Base-by-base conservation (phyloP, 2,888 invertebrate species). In the Catocala fraxini region DNA sequence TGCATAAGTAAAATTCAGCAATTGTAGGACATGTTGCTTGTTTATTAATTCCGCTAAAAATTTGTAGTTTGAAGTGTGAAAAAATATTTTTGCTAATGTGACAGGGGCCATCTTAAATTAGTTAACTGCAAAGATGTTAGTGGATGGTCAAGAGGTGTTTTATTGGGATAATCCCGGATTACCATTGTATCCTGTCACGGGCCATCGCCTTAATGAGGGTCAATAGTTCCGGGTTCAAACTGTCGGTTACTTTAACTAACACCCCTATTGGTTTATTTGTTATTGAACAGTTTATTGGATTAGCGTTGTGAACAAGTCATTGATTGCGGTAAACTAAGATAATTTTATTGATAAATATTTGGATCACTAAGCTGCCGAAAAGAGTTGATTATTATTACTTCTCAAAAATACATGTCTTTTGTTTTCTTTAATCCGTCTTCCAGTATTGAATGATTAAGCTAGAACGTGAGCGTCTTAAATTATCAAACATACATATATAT, bases 91-190 rank as follows among this genome's bases (percentile, higher is more conserved):
- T 51, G 12, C 35, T 6, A 57, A 56, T 48, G 57, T 71, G 13
- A 57, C 56, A 65, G 48, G 45, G 80, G 61, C 72, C 77, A 53
- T 58, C 1, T 41, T 60, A 65, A 59, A 61, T 15, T 63, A 58
- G 81, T 64, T 71, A 66, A 59, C 55, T 63, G 63, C 67, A 79
- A 80, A 79, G 81, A 85, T 80, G 82, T 74, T 79, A 72, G 71
- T 68, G 65, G 75, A 75, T 68, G 87, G 87, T 87, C 88, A 89
- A 89, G 92, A 91, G 92, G 90, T 92, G 92, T 91, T 92, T 86
- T 91, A 90, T 88, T 85, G 88, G 91, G 90, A 91, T 92, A 87
- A 93, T 91, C 92, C 89, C 75, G 92, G 93, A 90, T 93, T 89
- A 90, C 86, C 77, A 80, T 80, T 85, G 89, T 89, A 86, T 88